Conservation (phyloP, 2,888 invertebrate genomes). For the Athetis lepigone region DNA sequence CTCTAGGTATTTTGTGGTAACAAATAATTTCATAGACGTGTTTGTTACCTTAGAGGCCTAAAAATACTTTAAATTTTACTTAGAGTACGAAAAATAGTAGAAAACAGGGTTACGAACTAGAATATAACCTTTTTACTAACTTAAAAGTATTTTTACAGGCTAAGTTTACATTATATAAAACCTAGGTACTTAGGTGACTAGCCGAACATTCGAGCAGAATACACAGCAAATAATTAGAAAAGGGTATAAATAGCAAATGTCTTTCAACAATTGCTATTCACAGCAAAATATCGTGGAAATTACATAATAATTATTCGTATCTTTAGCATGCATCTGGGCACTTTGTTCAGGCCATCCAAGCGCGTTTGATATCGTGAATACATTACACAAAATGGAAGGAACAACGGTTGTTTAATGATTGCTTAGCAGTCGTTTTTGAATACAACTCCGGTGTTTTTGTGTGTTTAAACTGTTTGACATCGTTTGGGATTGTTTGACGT, state of each 20-base stretch:
- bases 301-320: constrained; percentile 61
- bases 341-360: constrained; percentile 56
- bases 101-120: too few relatives aligned
- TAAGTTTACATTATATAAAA: too few relatives aligned
- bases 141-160: too few relatives aligned
- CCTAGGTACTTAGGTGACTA: too few relatives aligned
- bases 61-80: too few relatives aligned
- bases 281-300: constrained; percentile 53
- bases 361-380: constrained; percentile 51
- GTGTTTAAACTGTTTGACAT: constrained; percentile 46
- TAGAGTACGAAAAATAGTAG: too few relatives aligned
- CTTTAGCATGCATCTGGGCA: constrained; percentile 55
- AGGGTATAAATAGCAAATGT: constrained; percentile 31
- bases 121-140: too few relatives aligned
- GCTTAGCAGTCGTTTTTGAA: constrained; percentile 41
- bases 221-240: too few relatives aligned
- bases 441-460: constrained; percentile 22
- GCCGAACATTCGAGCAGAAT: too few relatives aligned
- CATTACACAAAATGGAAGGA: constrained; percentile 52
- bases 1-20: too few relatives aligned
- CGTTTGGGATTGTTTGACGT: constrained; percentile 14
- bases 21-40: too few relatives aligned
- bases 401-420: constrained; percentile 58
- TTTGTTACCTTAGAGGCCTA: too few relatives aligned
- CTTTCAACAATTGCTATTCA: constrained; percentile 31